Percentiles rank a stretch among this genome's conserved stretches.
Evolutionary conservation across 2,888 invertebrate genomes (phyloP).

Genomic region (Caprella mutica): DNA sequence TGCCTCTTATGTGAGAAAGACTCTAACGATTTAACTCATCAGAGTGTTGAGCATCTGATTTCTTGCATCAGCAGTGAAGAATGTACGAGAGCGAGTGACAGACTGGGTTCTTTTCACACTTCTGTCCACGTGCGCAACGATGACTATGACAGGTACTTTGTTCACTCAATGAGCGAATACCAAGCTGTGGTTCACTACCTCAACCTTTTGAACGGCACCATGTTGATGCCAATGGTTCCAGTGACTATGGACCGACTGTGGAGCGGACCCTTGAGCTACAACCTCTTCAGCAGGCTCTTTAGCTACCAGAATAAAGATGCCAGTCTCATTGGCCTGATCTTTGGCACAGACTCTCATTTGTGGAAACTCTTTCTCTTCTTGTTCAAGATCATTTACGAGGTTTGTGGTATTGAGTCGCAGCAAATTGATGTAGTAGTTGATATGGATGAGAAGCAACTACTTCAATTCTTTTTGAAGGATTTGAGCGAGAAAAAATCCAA

Average conservation of each 20-base stretch:
- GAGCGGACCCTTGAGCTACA: slow-evolving; percentile 32
- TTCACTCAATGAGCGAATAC: slow-evolving; percentile 30
- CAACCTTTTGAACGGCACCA: slow-evolving; percentile 17
- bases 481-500: no score
- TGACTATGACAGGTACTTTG: slow-evolving; percentile 11
- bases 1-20: no score
- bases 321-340: background rate
- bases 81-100: slow-evolving; percentile 12
- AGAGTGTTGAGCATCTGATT: no score
- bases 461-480: no score
- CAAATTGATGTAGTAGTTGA: no score
- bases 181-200: slow-evolving; percentile 26
- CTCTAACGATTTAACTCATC: no score
- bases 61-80: slow-evolving; percentile 8
- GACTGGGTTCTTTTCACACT: slow-evolving; percentile 16
- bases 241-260: slow-evolving; percentile 25
- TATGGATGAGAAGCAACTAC: no score
- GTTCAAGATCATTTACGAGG: no score
- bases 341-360: no score
- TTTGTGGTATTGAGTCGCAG: no score
- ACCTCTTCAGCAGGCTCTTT: slow-evolving; percentile 12
- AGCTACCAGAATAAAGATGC: background rate
- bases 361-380: no score
- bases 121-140: background rate
- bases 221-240: slow-evolving; percentile 21